Base-by-base conservation (phyloP, 1,140 invertebrate species). In the Anastrepha obliqua region DNA sequence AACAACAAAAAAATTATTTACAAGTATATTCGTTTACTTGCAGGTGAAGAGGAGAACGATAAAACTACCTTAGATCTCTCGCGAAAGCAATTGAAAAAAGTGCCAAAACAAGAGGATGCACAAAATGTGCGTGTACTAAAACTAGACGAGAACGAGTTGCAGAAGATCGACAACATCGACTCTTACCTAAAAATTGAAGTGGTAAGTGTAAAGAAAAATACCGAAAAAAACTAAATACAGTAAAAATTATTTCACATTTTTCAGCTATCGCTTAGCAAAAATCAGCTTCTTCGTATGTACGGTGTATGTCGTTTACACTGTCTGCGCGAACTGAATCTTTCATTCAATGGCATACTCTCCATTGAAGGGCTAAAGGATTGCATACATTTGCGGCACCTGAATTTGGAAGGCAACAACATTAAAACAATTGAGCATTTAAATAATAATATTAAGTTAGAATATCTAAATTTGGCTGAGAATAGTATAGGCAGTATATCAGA, bases 291-390 rank as follows among this genome's bases (percentile, higher is more conserved):
- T 29, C 95, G 97, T 59, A 98, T 98, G 97, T 96, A 96, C 94
- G 97, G 97, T 85, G 96, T 98, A 51, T 96, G 96, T 85, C 95
- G 96, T 87, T 94, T 98, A 70, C 95, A 96, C 89, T 96, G 96
- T 92, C 94, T 98, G 60, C 96, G 97, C 17, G 95, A 96, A 44
- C 93, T 98, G 88, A 97, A 98, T 93, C 94, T 98, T 47, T 96
- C 97, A 81, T 96, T 97, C 93, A 98, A 98, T 94, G 96, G 96
- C 85, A 97, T 98, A 88, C 94, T 97, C 8, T 96, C 96, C 47
- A 98, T 98, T 90, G 97, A 98, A 94, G 97, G 97, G 42, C 94
- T 98, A 8, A 97, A 97, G 93, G 97, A 98, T 55, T 95, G 98
- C 88, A 94, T 95, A 85, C 96, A 97, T 91, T 94, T 98, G 86